Evolutionary conservation across 2,888 invertebrate species (phyloP), one percentile per base, ranked within the genome.

Genomic region (Unio delphinus): DNA sequence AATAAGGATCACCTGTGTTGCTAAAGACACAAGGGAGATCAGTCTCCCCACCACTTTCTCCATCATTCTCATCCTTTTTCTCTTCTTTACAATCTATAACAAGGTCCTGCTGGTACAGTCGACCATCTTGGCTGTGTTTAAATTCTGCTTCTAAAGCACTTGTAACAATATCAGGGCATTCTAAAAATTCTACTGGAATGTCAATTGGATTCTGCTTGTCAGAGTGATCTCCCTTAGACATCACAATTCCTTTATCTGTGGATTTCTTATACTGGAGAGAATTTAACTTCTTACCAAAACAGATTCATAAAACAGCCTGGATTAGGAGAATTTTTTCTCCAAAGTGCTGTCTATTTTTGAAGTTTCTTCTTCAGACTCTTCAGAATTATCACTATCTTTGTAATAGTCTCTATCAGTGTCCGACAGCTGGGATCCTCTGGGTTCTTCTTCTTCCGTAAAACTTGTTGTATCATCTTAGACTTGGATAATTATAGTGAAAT

Each of bases 301-400:
- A 85, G 79, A 68, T 81, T 82, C 34, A 83, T 74, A 70, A 85
- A 83, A 61, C 84, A 85, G 11, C 84, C 84, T 65, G 74, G 70
- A 70, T 74, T 71, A 20, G 60, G 30, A 20, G 63, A 55, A 56
- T 73, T 69, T 45, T 45, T 57, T 64, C 55, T 70, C 66, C 11
- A 60, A 23, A 61, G 26, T 34, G 8, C 45, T 45, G 4, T 45
- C 45, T 45, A 15, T 45, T 45, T 45, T 45, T 45, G 45, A 45
- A 3, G 8, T 45, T 45, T 45, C 45, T 45, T 74, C 70, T 62
- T 74, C 76, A 4, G 26, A 30, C 59, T 67, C 59, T 56, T 18
- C 20, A 0, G 55, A 23, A 28, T 65, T 59, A n/a, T 74, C 67
- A 57, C 64, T 66, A 63, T 66, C 69, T 45, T 68, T 63, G 26